A percentile compares a stretch with the other conserved stretches of the same genome.
Evolutionary conservation across 2,888 invertebrate genomes (phyloP).

Genomic region (Drosophila lacicola): DNA sequence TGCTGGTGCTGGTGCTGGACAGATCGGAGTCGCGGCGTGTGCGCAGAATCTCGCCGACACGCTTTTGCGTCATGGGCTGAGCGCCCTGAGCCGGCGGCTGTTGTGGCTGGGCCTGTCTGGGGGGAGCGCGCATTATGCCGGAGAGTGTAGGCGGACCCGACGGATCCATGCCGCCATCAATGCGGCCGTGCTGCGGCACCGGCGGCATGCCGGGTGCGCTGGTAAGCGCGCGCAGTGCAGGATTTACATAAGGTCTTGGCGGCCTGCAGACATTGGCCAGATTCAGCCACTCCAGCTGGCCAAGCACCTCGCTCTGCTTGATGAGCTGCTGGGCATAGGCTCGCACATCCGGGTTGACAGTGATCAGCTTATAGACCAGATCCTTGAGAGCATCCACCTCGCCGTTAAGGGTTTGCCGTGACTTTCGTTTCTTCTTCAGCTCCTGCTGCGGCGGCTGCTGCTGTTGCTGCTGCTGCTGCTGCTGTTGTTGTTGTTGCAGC

Average conservation of each 20-base stretch:
- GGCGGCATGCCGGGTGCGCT: not conserved
- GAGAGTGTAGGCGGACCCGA: not conserved
- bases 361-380: constrained; percentile 34
- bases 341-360: constrained; percentile 45
- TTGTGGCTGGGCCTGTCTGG: not conserved
- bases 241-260: not conserved
- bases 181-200: constrained; percentile 23
- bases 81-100: not conserved
- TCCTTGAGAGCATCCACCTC: constrained; percentile 67
- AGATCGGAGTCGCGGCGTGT: constrained; percentile 53
- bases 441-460: not conserved
- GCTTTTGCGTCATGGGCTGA: not conserved
- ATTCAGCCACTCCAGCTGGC: constrained; percentile 51
- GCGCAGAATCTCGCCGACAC: not conserved
- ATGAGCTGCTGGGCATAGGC: constrained; percentile 51
- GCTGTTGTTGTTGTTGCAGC: not conserved
- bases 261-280: not conserved
- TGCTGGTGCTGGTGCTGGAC: constrained; percentile 61
- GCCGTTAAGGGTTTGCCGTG: constrained; percentile 37
- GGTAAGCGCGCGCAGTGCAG: not conserved
- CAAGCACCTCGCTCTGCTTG: constrained; percentile 54
- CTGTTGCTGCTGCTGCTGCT: not conserved
- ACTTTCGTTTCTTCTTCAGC: constrained; percentile 20
- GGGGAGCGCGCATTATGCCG: not conserved
- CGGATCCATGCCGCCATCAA: constrained; percentile 46